Conservation (phyloP, 2,113 vertebrate genomes). For the Gymnogyps californianus region DNA sequence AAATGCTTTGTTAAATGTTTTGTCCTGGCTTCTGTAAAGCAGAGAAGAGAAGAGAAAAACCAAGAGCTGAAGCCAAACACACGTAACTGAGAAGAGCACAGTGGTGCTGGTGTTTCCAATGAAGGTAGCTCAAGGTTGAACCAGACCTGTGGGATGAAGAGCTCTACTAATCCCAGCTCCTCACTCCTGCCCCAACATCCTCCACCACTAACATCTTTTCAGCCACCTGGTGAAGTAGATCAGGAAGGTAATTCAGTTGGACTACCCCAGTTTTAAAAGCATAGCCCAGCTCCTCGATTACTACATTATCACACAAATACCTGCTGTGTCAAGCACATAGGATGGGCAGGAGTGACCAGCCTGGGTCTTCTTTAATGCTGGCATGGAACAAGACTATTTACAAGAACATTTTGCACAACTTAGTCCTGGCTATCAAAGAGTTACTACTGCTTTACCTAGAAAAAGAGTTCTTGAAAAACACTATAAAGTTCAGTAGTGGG, state of each 20-base stretch:
- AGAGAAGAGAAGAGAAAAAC: not conserved
- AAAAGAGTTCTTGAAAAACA: not conserved
- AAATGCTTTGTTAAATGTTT: not conserved
- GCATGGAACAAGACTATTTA: not conserved
- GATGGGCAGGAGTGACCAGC: not conserved
- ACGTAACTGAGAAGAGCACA: rapidly evolving
- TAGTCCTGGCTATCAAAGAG: not conserved
- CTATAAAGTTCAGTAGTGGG: not conserved
- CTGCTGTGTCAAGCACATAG: not conserved
- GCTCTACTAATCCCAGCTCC: not conserved
- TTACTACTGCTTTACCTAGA: not conserved
- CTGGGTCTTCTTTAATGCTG: not conserved
- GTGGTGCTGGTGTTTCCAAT: rapidly evolving
- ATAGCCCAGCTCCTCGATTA: not conserved
- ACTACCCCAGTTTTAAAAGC: not conserved
- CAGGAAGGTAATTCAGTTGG: not conserved
- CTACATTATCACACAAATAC: not conserved
- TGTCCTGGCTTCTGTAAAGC: not conserved
- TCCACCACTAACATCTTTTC: not conserved
- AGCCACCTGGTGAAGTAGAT: not conserved
- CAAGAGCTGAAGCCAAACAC: not conserved
- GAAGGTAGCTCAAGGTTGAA: not conserved
- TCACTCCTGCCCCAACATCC: not conserved
- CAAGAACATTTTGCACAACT: not conserved
- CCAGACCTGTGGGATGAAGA: not conserved